Conservation (phyloP, 2,797 vertebrate species). For the Rachycentron canadum region DNA sequence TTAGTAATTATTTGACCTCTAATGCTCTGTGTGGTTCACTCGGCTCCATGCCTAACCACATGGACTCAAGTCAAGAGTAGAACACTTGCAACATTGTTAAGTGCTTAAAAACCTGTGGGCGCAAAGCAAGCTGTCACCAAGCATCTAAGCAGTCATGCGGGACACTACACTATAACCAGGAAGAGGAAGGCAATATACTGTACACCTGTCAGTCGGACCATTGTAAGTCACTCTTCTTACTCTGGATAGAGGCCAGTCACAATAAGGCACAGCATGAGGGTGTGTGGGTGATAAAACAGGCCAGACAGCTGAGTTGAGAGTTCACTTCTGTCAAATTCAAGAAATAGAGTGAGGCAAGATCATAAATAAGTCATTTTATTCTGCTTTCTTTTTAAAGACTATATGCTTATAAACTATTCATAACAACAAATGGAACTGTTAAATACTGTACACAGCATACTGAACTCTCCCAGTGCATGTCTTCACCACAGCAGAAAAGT, state of each 20-base stretch:
- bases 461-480: slow-evolving; percentile 95
- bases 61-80: slow-evolving; percentile 55
- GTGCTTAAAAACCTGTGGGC: slow-evolving; percentile 47
- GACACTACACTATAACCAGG: slow-evolving; percentile 67
- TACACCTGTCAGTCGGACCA: slow-evolving; percentile 71
- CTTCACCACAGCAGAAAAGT: slow-evolving; percentile 89
- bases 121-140: slow-evolving; percentile 37
- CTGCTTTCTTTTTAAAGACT: slow-evolving; percentile 86
- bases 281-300: slow-evolving; percentile 86
- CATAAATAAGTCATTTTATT: slow-evolving; percentile 99
- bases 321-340: slow-evolving; percentile 68
- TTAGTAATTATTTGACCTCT: slow-evolving; percentile 48
- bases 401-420: slow-evolving; percentile 90
- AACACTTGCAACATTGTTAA: slow-evolving; percentile 56
- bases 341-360: slow-evolving; percentile 68
- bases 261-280: slow-evolving; percentile 82
- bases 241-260: slow-evolving; percentile 84
- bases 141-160: slow-evolving; percentile 48
- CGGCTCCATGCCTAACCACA: slow-evolving; percentile 53
- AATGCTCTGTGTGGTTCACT: slow-evolving; percentile 24
- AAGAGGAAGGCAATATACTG: slow-evolving; percentile 70
- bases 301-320: slow-evolving; percentile 81
- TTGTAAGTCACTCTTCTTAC: slow-evolving; percentile 76
- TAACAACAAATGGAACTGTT: slow-evolving; percentile 91
- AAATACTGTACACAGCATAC: slow-evolving; percentile 97